A percentile compares a stretch with the other conserved stretches of the same genome.
These are phyloP conservation scores for Acanthisitta chloris DNA, from an alignment of 2,113 vertebrate species.

Conservation along the genomic window DNA sequence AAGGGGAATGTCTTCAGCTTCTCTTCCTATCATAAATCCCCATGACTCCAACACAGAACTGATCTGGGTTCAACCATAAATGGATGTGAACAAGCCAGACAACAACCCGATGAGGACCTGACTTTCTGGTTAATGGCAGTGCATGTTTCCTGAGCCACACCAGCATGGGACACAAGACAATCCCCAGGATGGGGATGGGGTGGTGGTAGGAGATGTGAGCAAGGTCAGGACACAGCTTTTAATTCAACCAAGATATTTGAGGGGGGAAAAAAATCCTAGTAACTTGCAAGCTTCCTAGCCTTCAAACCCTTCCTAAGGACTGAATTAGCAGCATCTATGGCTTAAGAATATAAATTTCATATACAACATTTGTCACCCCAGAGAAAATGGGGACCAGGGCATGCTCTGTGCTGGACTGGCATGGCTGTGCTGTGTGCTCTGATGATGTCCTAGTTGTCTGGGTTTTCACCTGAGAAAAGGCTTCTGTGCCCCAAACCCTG, in stretches of 20 bases:
- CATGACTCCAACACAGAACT: rapidly evolving
- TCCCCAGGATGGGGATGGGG: background rate
- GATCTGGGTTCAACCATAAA: background rate
- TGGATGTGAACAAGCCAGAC: background rate
- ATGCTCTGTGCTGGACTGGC: background rate
- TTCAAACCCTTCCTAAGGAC: background rate
- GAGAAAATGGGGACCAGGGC: background rate
- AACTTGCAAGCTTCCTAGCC: background rate
- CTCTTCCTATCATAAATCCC: background rate
- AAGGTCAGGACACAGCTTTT: background rate
- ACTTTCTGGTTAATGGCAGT: background rate
- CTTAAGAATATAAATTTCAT: background rate
- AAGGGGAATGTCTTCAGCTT: background rate
- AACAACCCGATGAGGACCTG: background rate
- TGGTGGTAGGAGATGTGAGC: background rate
- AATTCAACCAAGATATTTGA: background rate
- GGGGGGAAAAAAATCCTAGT: too few relatives aligned
- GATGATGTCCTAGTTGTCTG: rapidly evolving
- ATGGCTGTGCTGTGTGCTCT: background rate
- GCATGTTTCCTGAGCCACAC: background rate
- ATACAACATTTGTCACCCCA: rapidly evolving
- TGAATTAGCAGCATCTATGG: background rate
- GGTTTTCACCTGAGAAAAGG: background rate
- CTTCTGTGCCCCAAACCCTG: background rate
- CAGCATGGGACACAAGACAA: background rate